Percentiles rank a stretch among this genome's conserved stretches.
These are phyloP conservation scores for Cerceris ruficornis DNA, from an alignment of 2,888 invertebrate genomes.

Conservation along the genomic window DNA sequence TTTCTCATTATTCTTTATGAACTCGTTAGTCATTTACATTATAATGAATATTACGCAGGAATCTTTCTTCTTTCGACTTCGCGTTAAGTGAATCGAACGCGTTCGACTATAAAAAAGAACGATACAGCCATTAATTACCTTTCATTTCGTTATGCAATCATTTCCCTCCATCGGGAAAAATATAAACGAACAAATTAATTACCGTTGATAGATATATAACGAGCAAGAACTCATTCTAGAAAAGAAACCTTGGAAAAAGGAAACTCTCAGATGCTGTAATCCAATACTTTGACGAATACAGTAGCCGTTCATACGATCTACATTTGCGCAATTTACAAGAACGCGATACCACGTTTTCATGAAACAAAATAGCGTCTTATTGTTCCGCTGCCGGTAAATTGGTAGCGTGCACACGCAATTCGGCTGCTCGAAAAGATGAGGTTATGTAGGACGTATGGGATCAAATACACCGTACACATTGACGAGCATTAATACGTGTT, in stretches of 20 bases:
- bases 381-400: conserved; percentile 24
- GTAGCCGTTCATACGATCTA: not conserved
- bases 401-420: conserved; percentile 9
- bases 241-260: conserved; percentile 39
- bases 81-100: too few species aligned
- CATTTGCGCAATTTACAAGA: conserved; percentile 53
- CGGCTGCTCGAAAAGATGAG: conserved; percentile 11
- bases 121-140: too few species aligned
- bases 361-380: conserved; percentile 49
- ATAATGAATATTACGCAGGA: too few species aligned
- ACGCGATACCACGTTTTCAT: conserved; percentile 39
- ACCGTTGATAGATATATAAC: not conserved
- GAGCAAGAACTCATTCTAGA: not conserved
- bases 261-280: conserved; percentile 25
- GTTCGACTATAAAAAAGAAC: too few species aligned
- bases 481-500: too few species aligned
- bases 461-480: too few species aligned
- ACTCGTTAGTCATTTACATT: too few species aligned
- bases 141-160: too few species aligned
- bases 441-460: conserved; percentile 25
- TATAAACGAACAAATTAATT: too few species aligned
- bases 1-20: too few species aligned
- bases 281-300: conserved; percentile 1
- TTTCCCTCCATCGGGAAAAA: too few species aligned
- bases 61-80: too few species aligned